Base-by-base conservation (phyloP, 2,797 vertebrate species). In the Gallinago nigripennis region DNA sequence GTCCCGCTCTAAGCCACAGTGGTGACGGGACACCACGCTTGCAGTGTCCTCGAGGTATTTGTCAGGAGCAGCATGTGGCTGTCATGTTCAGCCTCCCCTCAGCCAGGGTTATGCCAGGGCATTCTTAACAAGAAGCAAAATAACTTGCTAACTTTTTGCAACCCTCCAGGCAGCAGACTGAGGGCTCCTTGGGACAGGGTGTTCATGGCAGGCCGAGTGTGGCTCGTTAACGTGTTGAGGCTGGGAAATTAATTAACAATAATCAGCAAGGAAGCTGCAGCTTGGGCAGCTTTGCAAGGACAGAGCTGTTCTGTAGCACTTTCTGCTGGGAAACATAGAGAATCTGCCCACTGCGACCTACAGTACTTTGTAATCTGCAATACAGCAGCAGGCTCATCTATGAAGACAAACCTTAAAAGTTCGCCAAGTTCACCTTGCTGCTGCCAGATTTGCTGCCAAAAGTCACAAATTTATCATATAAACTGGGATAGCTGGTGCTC, bases 381-480 rank as follows among this genome's bases (percentile, higher is more conserved):
- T 0, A 4, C 31, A 28, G 54, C 25, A 64, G 50, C 27, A 27
- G n/a, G 33, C 58, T 63, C 33, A 7, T 2, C 18, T 1, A 3
- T 51, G 9, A 0, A 66, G 41, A 46, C 9, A 13, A 45, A 76
- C 54, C 0, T 1, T 0, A 27, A 35, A 31, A 8, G 39, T 7
- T 71, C 53, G 41, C 65, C 33, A 35, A 16, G 18, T 18, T 41
- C 48, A 17, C 37, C 61, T 50, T 12, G 12, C 39, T 68, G 69
- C 56, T 76, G 35, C 61, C 50, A 68, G 43, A 57, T 8, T 23
- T 37, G 31, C 53, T 64, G 70, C 31, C 65, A 60, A 24, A 35
- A 39, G 45, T 10, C 76, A 30, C n/a, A 51, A 21, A 11, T 68
- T 12, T 17, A 11, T 15, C 5, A 7, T 0, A 11, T 20, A 27